These are phyloP conservation scores for Mesodorylaimus sp. DNA, from an alignment of 2,888 invertebrate genomes.

Conservation along the genomic window DNA sequence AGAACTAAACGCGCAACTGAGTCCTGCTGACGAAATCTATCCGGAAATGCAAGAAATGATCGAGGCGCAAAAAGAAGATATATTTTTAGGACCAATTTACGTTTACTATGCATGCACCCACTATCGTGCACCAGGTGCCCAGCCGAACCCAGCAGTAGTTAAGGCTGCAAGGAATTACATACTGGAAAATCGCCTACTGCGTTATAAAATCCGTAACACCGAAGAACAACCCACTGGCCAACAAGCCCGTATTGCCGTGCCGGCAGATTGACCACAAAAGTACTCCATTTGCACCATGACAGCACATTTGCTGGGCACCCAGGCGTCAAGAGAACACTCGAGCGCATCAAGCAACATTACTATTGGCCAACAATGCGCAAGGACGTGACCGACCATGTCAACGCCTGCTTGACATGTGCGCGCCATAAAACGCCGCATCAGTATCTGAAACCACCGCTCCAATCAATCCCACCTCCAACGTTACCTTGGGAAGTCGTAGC, in stretches of 20 bases:
- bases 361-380: not conserved
- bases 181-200: not conserved
- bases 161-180: too few relatives aligned
- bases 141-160: too few relatives aligned
- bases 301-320: not conserved
- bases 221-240: not conserved
- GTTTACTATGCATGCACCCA: too few relatives aligned
- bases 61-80: too few relatives aligned
- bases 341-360: not conserved
- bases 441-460: slow-evolving; percentile 9
- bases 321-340: not conserved
- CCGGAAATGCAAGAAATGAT: too few relatives aligned
- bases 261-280: not conserved
- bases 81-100: too few relatives aligned
- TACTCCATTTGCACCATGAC: not conserved
- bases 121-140: too few relatives aligned
- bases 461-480: slow-evolving; percentile 10
- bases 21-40: too few relatives aligned
- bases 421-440: too few relatives aligned
- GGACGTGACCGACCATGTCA: not conserved
- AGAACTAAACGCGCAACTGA: too few relatives aligned
- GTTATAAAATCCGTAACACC: too few relatives aligned
- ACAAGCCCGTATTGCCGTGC: not conserved
- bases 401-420: too few relatives aligned
- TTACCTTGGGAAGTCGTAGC: slow-evolving; percentile 16